Evolutionary conservation across 2,888 invertebrate species (phyloP).

Genomic region (Cistogaster globosa): DNA sequence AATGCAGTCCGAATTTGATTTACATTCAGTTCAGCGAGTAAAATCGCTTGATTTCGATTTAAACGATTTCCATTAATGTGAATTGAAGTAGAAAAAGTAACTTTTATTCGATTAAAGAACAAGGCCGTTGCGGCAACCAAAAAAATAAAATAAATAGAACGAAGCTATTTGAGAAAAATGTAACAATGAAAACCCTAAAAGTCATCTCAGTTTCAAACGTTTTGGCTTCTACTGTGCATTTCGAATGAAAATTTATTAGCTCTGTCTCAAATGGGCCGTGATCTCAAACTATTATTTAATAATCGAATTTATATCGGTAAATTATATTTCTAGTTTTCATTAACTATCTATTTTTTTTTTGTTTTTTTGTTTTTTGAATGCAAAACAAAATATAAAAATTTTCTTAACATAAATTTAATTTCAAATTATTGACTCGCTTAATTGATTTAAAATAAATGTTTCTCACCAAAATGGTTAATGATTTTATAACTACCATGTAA

Average conservation of each 20-base stretch:
- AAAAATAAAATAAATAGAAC: too few species aligned
- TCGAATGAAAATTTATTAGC: background rate
- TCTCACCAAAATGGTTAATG: slow-evolving; percentile 72
- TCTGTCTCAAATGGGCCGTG: background rate
- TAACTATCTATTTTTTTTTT: background rate
- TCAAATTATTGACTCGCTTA: slow-evolving; percentile 11
- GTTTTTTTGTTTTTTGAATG: too few species aligned
- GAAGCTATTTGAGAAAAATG: too few species aligned
- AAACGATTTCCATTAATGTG: too few species aligned
- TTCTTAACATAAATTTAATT: background rate
- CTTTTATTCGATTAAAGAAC: too few species aligned
- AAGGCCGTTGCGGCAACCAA: too few species aligned
- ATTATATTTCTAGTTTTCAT: background rate
- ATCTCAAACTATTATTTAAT: background rate
- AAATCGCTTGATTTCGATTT: too few species aligned
- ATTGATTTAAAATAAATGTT: slow-evolving; percentile 59
- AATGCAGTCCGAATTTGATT: too few species aligned
- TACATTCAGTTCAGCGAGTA: too few species aligned
- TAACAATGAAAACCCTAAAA: too few species aligned
- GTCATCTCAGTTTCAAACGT: too few species aligned
- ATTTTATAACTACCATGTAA: slow-evolving; percentile 70
- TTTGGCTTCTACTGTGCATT: background rate
- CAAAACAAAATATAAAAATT: slow-evolving; percentile 5
- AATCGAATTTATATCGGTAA: background rate
- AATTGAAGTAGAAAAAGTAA: too few species aligned